Conservation (phyloP, 2,113 vertebrate species). For the Phaetusa simplex region DNA sequence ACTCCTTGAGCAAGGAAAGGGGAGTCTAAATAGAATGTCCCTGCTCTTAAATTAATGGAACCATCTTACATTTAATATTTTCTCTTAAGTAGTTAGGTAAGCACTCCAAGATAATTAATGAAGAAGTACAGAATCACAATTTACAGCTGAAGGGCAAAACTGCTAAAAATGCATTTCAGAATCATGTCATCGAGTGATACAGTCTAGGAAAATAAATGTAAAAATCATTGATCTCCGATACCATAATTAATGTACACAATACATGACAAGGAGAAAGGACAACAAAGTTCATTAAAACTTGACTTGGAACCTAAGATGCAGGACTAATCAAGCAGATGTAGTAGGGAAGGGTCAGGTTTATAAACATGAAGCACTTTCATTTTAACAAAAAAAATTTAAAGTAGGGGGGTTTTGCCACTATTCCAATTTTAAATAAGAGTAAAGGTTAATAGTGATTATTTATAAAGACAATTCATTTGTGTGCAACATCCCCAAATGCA, state of each 20-base stretch:
- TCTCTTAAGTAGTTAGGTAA: constrained; percentile 61
- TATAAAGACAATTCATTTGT: neutral
- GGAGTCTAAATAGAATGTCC: constrained; percentile 58
- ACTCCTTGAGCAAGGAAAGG: constrained; percentile 49
- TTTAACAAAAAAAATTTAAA: neutral
- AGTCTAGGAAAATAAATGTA: constrained; percentile 52
- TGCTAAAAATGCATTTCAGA: constrained; percentile 22
- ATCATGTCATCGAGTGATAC: neutral
- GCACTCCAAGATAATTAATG: constrained; percentile 55
- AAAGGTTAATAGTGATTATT: neutral
- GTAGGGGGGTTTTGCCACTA: neutral
- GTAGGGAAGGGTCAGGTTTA: neutral
- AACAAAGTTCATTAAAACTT: constrained; percentile 41
- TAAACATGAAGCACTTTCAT: neutral
- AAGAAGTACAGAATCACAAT: constrained; percentile 44
- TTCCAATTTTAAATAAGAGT: neutral
- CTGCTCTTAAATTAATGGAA: constrained; percentile 67
- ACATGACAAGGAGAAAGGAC: constrained; percentile 9
- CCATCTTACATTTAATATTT: constrained; percentile 54
- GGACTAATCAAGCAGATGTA: neutral
- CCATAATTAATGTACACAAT: constrained; percentile 26
- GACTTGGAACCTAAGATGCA: neutral
- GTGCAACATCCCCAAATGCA: neutral
- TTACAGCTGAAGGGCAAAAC: constrained; percentile 48
- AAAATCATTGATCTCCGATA: constrained; percentile 3